Conservation (phyloP, 2,797 vertebrate genomes). For the Hemitrygon akajei region DNA sequence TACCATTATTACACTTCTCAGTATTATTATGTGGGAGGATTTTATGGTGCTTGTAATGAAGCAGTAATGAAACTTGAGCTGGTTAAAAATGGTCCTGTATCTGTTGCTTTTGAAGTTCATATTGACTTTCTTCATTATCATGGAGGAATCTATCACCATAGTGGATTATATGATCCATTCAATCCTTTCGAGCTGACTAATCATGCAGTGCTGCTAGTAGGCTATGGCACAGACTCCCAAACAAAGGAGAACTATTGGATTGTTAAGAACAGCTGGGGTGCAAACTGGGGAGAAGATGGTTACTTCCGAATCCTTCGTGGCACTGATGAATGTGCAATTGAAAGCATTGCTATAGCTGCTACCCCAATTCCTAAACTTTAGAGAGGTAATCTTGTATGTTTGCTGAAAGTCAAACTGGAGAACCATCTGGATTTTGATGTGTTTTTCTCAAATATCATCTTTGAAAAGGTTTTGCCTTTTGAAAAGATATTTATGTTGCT, state of each 20-base stretch:
- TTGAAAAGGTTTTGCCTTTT: neutral
- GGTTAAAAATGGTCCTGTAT: slow-evolving; percentile 74
- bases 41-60: slow-evolving; percentile 92
- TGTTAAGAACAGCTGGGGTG: slow-evolving; percentile 93
- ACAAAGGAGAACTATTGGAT: slow-evolving; percentile 81
- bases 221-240: slow-evolving; percentile 70
- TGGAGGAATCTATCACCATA: slow-evolving; percentile 88
- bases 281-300: slow-evolving; percentile 76
- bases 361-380: slow-evolving; percentile 74
- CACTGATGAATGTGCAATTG: slow-evolving; percentile 79
- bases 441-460: too few species aligned
- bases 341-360: slow-evolving; percentile 79
- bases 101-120: slow-evolving; percentile 82
- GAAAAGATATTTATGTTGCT: neutral
- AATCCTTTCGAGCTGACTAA: slow-evolving; percentile 93
- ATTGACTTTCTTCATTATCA: slow-evolving; percentile 77
- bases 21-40: slow-evolving; percentile 87
- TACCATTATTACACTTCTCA: slow-evolving; percentile 66
- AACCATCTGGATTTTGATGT: neutral
- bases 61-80: slow-evolving; percentile 82
- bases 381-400: neutral
- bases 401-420: neutral
- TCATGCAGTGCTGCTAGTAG: slow-evolving; percentile 86
- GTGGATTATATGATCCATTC: slow-evolving; percentile 64
- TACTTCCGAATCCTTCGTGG: slow-evolving; percentile 88